phyloP scores from a whole-genome alignment of 2,888 invertebrate species.

The Sicus ferrugineus region DNA sequence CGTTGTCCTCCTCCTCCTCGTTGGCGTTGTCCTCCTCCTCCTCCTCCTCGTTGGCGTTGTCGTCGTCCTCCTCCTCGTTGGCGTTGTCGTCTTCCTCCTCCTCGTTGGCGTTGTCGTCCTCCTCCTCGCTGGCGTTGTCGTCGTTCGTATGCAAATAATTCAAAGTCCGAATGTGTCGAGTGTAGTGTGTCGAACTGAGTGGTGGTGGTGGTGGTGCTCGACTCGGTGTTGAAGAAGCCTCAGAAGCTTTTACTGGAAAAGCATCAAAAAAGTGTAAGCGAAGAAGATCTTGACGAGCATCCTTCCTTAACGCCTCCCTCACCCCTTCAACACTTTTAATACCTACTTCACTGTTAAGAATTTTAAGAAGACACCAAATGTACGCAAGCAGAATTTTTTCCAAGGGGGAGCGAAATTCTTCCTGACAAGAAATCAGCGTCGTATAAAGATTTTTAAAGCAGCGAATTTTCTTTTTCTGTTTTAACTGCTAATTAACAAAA shows the following conservation, averaged over 20 bases:
- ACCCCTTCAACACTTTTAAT: background rate
- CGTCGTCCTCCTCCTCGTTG: background rate
- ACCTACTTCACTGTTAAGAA: background rate
- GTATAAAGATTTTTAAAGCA: too few relatives aligned
- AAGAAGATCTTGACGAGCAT: slow-evolving; percentile 2
- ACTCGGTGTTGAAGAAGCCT: background rate
- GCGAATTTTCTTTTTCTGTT: too few relatives aligned
- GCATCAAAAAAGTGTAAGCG: background rate
- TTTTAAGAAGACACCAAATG: background rate
- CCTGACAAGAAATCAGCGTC: too few relatives aligned
- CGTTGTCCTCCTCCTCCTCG: too few relatives aligned
- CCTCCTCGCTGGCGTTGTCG: background rate
- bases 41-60: too few relatives aligned
- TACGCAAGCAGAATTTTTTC: background rate
- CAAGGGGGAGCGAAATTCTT: too few relatives aligned
- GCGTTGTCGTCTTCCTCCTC: too few relatives aligned
- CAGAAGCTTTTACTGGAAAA: background rate
- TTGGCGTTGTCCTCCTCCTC: too few relatives aligned
- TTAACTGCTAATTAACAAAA: too few relatives aligned
- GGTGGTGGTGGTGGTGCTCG: background rate
- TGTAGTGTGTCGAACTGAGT: background rate
- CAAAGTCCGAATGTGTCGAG: background rate
- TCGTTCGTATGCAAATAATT: too few relatives aligned
- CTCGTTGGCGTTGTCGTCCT: background rate
- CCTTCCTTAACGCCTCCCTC: background rate